Evolutionary conservation across 2,888 invertebrate species (phyloP).

Genomic region (Amaurobius ferox): DNA sequence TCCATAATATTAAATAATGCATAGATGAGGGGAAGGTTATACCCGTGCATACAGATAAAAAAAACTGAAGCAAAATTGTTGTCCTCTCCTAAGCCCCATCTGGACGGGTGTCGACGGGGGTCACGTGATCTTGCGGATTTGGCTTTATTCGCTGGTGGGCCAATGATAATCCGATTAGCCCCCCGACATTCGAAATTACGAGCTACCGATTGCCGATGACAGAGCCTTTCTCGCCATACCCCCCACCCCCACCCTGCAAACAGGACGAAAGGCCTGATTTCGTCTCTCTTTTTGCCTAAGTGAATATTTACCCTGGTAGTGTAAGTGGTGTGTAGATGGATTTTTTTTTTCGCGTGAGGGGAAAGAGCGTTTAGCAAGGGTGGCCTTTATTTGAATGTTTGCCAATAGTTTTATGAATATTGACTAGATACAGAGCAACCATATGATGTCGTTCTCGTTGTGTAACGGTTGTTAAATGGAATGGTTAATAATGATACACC

Average conservation of each 20-base stretch:
- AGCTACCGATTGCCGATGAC: slow-evolving; percentile 62
- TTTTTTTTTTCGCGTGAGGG: background rate
- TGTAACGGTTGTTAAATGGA: too few relatives aligned
- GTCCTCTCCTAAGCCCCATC: slow-evolving; percentile 46
- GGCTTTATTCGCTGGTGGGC: slow-evolving; percentile 45
- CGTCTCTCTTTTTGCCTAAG: slow-evolving; percentile 20
- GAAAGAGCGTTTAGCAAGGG: background rate
- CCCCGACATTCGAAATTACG: slow-evolving; percentile 66
- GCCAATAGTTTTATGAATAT: background rate
- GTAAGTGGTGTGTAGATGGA: background rate
- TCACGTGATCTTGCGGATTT: slow-evolving; percentile 54
- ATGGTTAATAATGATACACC: too few relatives aligned
- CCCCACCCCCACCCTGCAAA: background rate
- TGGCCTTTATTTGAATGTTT: background rate
- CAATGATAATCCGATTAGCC: slow-evolving; percentile 61
- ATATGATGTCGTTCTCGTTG: too few relatives aligned
- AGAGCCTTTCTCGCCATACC: background rate
- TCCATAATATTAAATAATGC: slow-evolving; percentile 18
- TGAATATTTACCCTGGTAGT: slow-evolving; percentile 58
- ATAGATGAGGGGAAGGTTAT: background rate
- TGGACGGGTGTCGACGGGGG: slow-evolving; percentile 44
- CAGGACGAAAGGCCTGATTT: background rate
- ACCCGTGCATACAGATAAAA: too few relatives aligned
- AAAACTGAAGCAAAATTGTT: background rate
- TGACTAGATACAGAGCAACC: too few relatives aligned